Percentiles rank a stretch among this genome's conserved stretches.
Evolutionary conservation across 2,113 vertebrate species (phyloP).

Genomic region (Aythya baeri): DNA sequence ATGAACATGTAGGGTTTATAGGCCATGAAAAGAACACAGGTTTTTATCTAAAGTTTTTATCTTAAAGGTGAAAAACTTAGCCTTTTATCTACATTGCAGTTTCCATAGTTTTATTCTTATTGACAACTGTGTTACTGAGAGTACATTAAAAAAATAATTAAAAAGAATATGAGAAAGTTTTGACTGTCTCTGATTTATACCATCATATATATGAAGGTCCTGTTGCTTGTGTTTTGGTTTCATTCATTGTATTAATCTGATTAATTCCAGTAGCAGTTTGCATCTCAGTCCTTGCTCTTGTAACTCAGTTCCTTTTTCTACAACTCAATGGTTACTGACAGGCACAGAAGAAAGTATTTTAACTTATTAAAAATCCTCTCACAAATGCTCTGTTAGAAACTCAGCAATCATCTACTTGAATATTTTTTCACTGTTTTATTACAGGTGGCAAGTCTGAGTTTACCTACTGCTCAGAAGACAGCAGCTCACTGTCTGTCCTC

Average conservation of each 20-base stretch:
- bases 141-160: not conserved
- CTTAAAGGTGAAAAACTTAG: not conserved
- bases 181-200: not conserved
- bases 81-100: not conserved
- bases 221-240: not conserved
- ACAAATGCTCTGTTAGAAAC: not conserved
- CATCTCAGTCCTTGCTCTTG: not conserved
- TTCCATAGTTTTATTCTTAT: not conserved
- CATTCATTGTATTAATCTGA: not conserved
- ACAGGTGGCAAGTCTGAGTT: constrained; percentile 15
- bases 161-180: not conserved
- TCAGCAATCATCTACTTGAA: not conserved
- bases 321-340: not conserved
- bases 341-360: not conserved
- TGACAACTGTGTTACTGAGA: not conserved
- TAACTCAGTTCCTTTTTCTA: not conserved
- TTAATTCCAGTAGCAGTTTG: not conserved
- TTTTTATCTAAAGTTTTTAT: not conserved
- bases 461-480: not conserved
- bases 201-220: not conserved
- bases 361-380: not conserved
- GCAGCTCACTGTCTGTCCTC: not conserved
- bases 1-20: not conserved
- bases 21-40: not conserved
- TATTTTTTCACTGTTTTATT: constrained; percentile 1